Evolutionary conservation across 2,888 invertebrate species (phyloP), one percentile per base, ranked within the genome.

Genomic region (Oasisia sp.): DNA sequence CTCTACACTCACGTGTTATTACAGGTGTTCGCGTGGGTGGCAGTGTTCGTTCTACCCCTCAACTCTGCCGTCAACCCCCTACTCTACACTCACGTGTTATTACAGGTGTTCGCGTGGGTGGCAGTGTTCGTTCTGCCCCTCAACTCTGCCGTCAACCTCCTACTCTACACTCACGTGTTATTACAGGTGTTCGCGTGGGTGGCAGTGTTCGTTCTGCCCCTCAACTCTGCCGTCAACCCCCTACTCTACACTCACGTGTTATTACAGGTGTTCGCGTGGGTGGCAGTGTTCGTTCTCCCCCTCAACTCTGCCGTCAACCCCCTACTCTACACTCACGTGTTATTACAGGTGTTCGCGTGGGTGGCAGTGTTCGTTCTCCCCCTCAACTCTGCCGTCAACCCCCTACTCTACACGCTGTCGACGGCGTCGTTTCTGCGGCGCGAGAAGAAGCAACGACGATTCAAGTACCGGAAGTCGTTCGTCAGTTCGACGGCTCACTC

Each of bases 271-370:
- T 96, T 95, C 93, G 97, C 97, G 0, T 97, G 97, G 97, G 96
- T 97, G 3, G 97, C 97, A 0, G 97, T 97, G 32, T 97, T 97
- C 94, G 96, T 97, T 0, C 95, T 97, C 50, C 97, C 97, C 0
- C 95, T 97, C 90, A 97, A 97, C 94, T 96, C 97, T 0, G 97
- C 97, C 45, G 95, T 97, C 90, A 97, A 97, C 94, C 97, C 97
- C 0, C 95, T 97, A 3, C 95, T 97, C 32, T 97, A 97, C 94
- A 97, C 97, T 0, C 94, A 97, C 11, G 95, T 19, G 74, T 74
- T n/a, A n/a, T 74, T 74, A 74, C 27, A 74, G 74, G 74, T 74
- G 56, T 92, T 50, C 50, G 93, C 93, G 12, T 93, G 93, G 93
- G 90, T 93, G n/a, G 93, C 93, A n/a, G 93, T 93, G n/a, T 93